Evolutionary conservation across 2,888 invertebrate genomes (phyloP), one percentile per base, ranked within the genome.

Genomic region (Slavum lentiscoides): DNA sequence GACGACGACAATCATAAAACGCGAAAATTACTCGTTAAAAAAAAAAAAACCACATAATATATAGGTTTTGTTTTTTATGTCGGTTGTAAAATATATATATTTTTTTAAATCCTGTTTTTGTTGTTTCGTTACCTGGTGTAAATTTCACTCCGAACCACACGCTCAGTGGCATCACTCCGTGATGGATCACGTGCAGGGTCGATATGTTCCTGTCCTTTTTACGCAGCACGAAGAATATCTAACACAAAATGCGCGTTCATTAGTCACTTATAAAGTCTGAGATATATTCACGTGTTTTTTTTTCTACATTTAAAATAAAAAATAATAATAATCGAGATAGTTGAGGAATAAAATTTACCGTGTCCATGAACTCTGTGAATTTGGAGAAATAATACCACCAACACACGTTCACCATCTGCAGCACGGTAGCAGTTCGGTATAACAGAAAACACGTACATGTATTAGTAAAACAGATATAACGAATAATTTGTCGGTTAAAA

Each of bases 301-400:
- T 21, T 21, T 59, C 11, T 9, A 9, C 21, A 59, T 59, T 8
- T 23, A 21, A 67, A 37, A 69, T 73, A 30, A 43, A 58, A 49
- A 61, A 82, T 5, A 43, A 43, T 5, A 43, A 43, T 43, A 4
- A 30, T 30, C 30, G 30, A 30, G n/a, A n/a, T n/a, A n/a, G 1
- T 30, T 30, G 30, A 30, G 4, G 1, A 69, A 49, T 37, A 59
- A 77, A 81, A 64, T 93, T 92, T 88, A 97, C 96, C 88, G 97
- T 97, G 88, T 97, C 97, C 88, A 96, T 91, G 87, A 97, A 95
- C 88, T 97, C 97, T 84, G 96, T 94, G 88, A 96, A 96, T 88
- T 97, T 97, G 80, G 97, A 96, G 87, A 97, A 93, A 88, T 94
- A 96, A 88, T 97, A 97, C 95, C 95, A 95, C 96, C 96, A 97